Conservation (phyloP, 2,113 vertebrate genomes). For the Meles meles region DNA sequence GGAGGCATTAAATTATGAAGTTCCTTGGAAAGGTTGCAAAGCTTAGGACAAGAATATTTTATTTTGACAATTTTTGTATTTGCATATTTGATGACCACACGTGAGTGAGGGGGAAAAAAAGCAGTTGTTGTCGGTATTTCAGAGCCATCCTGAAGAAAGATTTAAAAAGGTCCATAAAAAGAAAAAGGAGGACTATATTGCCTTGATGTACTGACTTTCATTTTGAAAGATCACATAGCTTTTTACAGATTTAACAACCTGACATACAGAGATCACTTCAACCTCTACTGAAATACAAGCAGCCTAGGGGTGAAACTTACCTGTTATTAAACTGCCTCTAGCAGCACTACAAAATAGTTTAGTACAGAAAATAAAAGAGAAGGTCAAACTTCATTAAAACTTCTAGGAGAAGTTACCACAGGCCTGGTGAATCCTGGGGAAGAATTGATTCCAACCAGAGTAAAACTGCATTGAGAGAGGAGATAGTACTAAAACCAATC, state of each 20-base stretch:
- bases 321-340: slow-evolving; percentile 60
- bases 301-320: slow-evolving; percentile 52
- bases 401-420: slow-evolving; percentile 35
- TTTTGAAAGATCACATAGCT: slow-evolving; percentile 63
- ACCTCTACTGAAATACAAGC: slow-evolving; percentile 67
- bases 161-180: slow-evolving; percentile 56
- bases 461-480: background rate
- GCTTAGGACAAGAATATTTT: slow-evolving; percentile 40
- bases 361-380: slow-evolving; percentile 72
- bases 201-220: slow-evolving; percentile 61
- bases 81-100: slow-evolving; percentile 28
- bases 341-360: slow-evolving; percentile 57
- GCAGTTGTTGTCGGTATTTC: background rate
- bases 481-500: background rate
- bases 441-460: background rate
- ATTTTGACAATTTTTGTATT: slow-evolving; percentile 49
- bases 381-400: slow-evolving; percentile 72
- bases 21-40: slow-evolving; percentile 38
- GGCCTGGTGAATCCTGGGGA: slow-evolving; percentile 26
- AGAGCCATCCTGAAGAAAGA: slow-evolving; percentile 41
- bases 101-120: background rate
- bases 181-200: slow-evolving; percentile 30
- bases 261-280: slow-evolving; percentile 64
- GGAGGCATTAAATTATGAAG: background rate
- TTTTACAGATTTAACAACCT: slow-evolving; percentile 62